Base-by-base conservation (phyloP, 2,888 invertebrate species). In the Elmis aenea region DNA sequence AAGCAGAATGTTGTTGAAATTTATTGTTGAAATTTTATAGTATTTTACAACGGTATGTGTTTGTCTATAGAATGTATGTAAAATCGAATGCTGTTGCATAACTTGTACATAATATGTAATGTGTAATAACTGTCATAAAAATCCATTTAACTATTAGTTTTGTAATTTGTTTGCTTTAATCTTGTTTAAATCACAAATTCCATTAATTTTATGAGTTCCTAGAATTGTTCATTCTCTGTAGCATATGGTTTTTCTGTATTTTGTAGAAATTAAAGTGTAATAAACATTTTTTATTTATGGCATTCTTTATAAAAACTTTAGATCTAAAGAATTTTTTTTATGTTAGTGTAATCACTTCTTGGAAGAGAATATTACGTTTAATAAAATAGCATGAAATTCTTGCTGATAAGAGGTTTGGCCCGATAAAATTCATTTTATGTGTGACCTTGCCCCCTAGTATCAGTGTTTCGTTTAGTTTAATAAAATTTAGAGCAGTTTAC, bases 1-100 rank as follows among this genome's bases (percentile, higher is more conserved):
- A 27, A 37, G 22, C 23, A 37, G 37, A 37, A 37, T 38, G 37
- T 42, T 47, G 45, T 47, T 47, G 42, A 47, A 42, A 42, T 42
- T 47, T 40, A 42, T 40, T 47, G 47, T 47, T 47, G 42, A 47
- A 46, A 43, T 45, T 47, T 47, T 46, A 46, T 46, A 46, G 44
- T 25, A 14, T 29, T 25, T 36, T 35, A 33, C 29, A 18, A 18
- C 8, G 18, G 5, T 6, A 18, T 6, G 5, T 18, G 18, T 18
- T 6, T 18, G 18, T 18, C 5, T 18, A n/a, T n/a, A n/a, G n/a
- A 18, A 5, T 18, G 8, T 18, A 18, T 18, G 18, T 5, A 18
- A 6, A 6, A 18, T 8, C 18, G 18, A 18, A 18, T 18, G 8
- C 8, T 8, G 8, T 8, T 6, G 18, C n/a, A 18, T 5, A 18